Base-by-base conservation (phyloP, 1,140 invertebrate genomes). In the Trigoniulus corallinus region DNA sequence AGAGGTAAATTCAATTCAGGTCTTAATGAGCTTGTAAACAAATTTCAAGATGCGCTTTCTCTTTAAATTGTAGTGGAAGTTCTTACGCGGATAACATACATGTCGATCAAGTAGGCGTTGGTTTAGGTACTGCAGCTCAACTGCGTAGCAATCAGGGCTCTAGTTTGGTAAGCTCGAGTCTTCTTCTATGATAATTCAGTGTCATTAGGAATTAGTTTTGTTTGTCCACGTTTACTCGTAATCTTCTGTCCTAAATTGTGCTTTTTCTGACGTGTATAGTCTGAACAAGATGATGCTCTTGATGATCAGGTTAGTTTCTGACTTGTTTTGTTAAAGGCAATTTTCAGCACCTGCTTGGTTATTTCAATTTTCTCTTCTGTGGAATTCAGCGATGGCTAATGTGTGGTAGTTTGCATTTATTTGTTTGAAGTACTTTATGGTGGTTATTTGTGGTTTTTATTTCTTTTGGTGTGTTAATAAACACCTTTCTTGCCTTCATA, bases 81-180 rank as follows among this genome's bases (percentile, higher is more conserved):
- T 49, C 34, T 42, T 49, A 41, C 21, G 4, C 26, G 7, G 34
- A 49, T 12, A 44, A 44, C 18, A 44, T 44, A 7, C 18, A 44
- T 20, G 42, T 24, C 12, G 72, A 78, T 57, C 76, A 77, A 60
- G 63, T 75, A 24, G 67, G 67, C 26, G 72, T 72, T 45, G 42
- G 54, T 20, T 29, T 62, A 29, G 72, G 74, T 4, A 62, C 65
- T 37, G 63, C 65, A 39, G 63, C 68, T 51, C 58, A 68, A 22
- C 15, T 34, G 15, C 29, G 29, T 7, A 34, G 29, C 29, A 34
- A 7, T 7, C 7, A 34, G 7, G 29, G 15, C 15, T 15, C 29
- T 7, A 34, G 29, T 15, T 7, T 34, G 7, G 29, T 34, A 34
- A 34, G 29, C 15, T 34, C 29, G 15, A 15, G 7, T 34, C 29